Evolutionary conservation across 2,888 invertebrate species (phyloP), one percentile per base, ranked within the genome.

Genomic region (Pemphredon lugubris): DNA sequence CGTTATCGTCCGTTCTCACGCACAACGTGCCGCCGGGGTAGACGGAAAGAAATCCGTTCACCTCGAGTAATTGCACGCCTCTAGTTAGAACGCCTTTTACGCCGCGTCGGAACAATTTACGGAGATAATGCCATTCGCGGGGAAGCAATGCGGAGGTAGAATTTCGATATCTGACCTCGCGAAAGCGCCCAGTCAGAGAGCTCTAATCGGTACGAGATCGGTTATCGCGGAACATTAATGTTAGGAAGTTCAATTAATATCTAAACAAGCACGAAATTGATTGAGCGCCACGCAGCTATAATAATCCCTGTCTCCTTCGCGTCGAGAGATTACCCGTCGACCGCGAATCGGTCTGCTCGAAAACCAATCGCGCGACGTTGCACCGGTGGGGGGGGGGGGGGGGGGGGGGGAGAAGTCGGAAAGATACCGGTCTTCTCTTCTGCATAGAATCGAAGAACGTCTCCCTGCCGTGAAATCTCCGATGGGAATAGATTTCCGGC

Each of bases 401-500:
- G 21, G 20, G 16, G 32, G 39, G 18, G 13, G 34, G 37, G 34
- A 4, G 21, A n/a, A 47, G 26, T 60, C 34, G 23, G 20, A n/a
- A 44, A 57, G 26, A 20, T 39, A 30, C 23, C 13, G 45, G n/a
- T 18, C 11, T 44, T 50, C 34, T 45, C 30, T n/a, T 47, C 50
- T 58, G 53, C 47, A 44, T 26, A 13, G 61, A 66, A 66, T 76
- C 63, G 63, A 73, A 59, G 40, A 30, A 42, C 30, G 16, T 51
- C 45, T 26, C 18, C 16, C 18, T 18, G 37, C 48, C 53, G 39
- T 51, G 60, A 69, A 58, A 65, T 65, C 63, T n/a, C n/a, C 75
- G 77, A 79, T 85, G 86, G 82, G 84, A 86, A 86, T 83, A 70
- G 76, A 83, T 81, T 83, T 84, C 82, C 82, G 83, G 83, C 74